Evolutionary conservation across 1,140 invertebrate species (phyloP).

Genomic region (Pentalonia nigronervosa): DNA sequence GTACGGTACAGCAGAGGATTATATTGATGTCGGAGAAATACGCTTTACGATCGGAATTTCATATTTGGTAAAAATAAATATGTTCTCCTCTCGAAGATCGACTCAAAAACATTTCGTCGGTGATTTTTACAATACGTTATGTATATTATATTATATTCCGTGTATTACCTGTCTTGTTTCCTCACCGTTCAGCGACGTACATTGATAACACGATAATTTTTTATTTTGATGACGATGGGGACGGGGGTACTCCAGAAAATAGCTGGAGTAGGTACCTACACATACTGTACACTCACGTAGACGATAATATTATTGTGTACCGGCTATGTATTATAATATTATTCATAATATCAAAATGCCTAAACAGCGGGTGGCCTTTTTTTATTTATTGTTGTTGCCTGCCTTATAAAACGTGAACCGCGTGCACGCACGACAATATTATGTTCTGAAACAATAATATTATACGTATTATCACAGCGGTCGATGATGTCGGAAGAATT

Average conservation of each 20-base stretch:
- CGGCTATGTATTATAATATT: background rate
- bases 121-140: background rate
- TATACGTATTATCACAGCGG: slow-evolving; percentile 31
- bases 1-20: background rate
- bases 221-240: background rate
- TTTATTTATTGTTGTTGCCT: slow-evolving; percentile 25
- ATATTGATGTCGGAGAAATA: background rate
- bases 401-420: slow-evolving; percentile 16
- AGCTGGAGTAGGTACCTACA: background rate
- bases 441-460: slow-evolving; percentile 45
- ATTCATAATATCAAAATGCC: slow-evolving; percentile 12
- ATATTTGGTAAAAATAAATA: background rate
- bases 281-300: slow-evolving; percentile 3
- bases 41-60: background rate
- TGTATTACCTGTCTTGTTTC: background rate
- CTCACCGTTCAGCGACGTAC: background rate
- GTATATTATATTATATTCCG: background rate
- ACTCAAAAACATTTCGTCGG: background rate
- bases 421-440: background rate
- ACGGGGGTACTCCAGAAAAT: background rate
- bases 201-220: slow-evolving; percentile 29
- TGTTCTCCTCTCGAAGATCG: background rate
- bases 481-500: slow-evolving; percentile 33
- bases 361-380: slow-evolving; percentile 45
- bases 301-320: background rate